Base-by-base conservation (phyloP, 2,113 vertebrate genomes). In the Tursiops truncatus region DNA sequence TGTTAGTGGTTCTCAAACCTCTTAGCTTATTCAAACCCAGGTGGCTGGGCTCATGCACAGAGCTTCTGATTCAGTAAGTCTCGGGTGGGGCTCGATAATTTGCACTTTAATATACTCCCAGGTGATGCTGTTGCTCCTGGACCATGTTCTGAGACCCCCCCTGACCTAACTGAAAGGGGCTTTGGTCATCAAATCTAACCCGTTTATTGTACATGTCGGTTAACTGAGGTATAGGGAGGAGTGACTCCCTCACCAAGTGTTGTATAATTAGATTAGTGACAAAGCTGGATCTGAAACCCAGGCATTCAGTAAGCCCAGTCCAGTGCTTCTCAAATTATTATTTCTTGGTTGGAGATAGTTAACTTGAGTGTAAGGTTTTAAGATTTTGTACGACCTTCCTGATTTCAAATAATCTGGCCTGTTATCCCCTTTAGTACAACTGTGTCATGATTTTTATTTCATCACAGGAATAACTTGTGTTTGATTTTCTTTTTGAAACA, bases 401-500 rank as follows among this genome's bases (percentile, higher is more conserved):
- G 33, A 56, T 88, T 93, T 77, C 68, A 79, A 84, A 67, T 67
- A 53, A 26, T 41, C 70, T 93, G 36, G 10, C 38, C 62, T 65
- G 5, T 79, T 28, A 60, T n/a, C 18, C 12, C 21, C 31, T 20
- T 56, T 41, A 2, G 3, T 67, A 62, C 13, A 68, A n/a, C 56
- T 82, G 28, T 28, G 62, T 67, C 65, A 38, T 79, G 50, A 79
- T 83, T 62, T 94, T 91, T 95, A 87, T 67, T 65, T 92, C 36
- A 60, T 7, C 31, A 20, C 1, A 12, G 31, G 6, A 89, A 86
- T 44, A 62, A 50, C 50, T 71, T 73, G 18, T 92, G 31, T 86
- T 94, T 74, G 56, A 62, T 91, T 86, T 67, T 17, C 13, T 77
- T 60, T 92, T 83, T 23, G 1, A 79, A 56, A n/a, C n/a, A 31